Conservation (phyloP, 2,888 invertebrate species). For the Danaus chrysippus region DNA sequence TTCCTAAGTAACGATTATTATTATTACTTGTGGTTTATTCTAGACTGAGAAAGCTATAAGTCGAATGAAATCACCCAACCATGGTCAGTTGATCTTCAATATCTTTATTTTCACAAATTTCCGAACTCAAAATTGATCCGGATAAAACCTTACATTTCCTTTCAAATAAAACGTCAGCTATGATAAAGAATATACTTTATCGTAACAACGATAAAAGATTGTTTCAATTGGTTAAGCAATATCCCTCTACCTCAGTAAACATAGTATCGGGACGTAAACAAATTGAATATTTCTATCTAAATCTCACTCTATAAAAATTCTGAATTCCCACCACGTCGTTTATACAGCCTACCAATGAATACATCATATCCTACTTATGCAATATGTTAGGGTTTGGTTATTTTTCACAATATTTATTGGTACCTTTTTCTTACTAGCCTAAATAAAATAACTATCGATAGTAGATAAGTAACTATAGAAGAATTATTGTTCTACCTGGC, state of each 20-base stretch:
- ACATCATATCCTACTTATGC: constrained; percentile 27
- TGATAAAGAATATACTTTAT: neutral
- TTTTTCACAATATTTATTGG: constrained; percentile 22
- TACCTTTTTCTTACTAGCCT: constrained; percentile 3
- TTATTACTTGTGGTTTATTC: too few species aligned
- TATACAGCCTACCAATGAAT: constrained; percentile 26
- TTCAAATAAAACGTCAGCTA: neutral
- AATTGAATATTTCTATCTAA: constrained; percentile 1
- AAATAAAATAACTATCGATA: too few species aligned
- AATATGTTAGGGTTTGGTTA: constrained; percentile 23
- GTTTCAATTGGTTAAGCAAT: neutral
- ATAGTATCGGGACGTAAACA: neutral
- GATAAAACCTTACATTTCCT: too few species aligned
- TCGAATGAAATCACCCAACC: too few species aligned
- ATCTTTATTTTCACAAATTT: too few species aligned
- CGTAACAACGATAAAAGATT: neutral
- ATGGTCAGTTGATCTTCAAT: too few species aligned
- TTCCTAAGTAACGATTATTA: too few species aligned
- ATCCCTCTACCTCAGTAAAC: neutral
- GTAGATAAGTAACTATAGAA: too few species aligned
- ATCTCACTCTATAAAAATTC: constrained; percentile 8
- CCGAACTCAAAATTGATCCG: too few species aligned
- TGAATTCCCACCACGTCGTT: constrained; percentile 23
- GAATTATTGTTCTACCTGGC: too few species aligned
- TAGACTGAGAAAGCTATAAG: too few species aligned